These are phyloP conservation scores for Polydrusus tereticollis DNA, from an alignment of 2,888 invertebrate genomes.

Conservation along the genomic window DNA sequence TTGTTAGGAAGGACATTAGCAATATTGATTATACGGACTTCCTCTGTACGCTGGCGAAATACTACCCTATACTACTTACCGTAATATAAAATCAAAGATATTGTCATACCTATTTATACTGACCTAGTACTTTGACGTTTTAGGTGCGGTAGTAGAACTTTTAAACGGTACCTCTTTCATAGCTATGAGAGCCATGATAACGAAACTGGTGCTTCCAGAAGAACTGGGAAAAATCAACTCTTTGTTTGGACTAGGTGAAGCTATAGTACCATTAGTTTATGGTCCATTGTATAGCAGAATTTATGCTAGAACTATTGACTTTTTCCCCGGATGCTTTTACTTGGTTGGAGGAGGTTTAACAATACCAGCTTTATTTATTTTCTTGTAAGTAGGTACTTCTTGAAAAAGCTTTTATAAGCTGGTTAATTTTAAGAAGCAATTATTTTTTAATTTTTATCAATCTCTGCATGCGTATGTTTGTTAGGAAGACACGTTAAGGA, in stretches of 20 bases:
- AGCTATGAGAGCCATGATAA: conserved; percentile 71
- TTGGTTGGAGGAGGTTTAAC: conserved; percentile 59
- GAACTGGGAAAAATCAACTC: conserved; percentile 72
- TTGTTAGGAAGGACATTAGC: no score
- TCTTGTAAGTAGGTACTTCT: conserved; percentile 63
- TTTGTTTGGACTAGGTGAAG: conserved; percentile 61
- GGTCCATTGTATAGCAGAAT: conserved; percentile 61
- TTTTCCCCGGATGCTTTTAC: conserved; percentile 61
- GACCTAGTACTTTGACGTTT: conserved; percentile 29
- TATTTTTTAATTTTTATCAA: no score
- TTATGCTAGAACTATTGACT: conserved; percentile 58
- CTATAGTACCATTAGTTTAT: conserved; percentile 61
- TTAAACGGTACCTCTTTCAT: conserved; percentile 69
- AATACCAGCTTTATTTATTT: conserved; percentile 59
- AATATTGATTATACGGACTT: no score
- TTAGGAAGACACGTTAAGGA: no score
- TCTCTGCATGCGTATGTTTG: no score
- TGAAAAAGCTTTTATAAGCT: no score
- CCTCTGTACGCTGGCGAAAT: no score
- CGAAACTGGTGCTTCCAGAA: conserved; percentile 71
- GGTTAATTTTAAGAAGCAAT: neutral
- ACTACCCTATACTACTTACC: no score
- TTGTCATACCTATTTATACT: no score
- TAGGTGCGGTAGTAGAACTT: conserved; percentile 69
- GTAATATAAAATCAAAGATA: no score